Evolutionary conservation across 1,140 invertebrate species (phyloP).

Genomic region (Drosophila melanica): DNA sequence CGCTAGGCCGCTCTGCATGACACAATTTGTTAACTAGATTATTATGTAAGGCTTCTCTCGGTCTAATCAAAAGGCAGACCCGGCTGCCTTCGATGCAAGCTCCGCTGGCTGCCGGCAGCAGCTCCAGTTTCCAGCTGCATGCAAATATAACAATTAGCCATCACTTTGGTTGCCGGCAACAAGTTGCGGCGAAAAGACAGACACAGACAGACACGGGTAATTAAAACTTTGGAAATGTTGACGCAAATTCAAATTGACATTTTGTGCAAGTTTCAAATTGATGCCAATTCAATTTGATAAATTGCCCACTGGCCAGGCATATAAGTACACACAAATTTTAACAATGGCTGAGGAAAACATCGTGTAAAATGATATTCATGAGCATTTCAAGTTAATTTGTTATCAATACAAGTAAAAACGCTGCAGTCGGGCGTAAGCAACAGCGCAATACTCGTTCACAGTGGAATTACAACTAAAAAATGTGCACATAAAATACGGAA

Average conservation of each 20-base stretch:
- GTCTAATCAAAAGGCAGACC: slow-evolving; percentile 63
- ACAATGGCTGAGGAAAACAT: neutral
- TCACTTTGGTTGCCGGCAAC: slow-evolving; percentile 68
- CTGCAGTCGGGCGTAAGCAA: too few species aligned
- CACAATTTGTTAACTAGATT: slow-evolving; percentile 81
- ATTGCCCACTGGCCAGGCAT: neutral
- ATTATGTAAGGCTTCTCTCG: slow-evolving; percentile 67
- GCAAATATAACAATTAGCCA: slow-evolving; percentile 79
- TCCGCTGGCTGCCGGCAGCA: neutral
- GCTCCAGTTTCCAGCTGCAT: slow-evolving; percentile 33
- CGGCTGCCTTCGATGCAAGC: too few species aligned
- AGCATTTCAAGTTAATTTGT: too few species aligned
- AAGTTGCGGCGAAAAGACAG: slow-evolving; percentile 32
- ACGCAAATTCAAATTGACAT: slow-evolving; percentile 68
- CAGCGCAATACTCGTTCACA: too few species aligned
- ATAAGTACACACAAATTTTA: slow-evolving; percentile 5
- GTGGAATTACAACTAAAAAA: too few species aligned
- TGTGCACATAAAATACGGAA: too few species aligned
- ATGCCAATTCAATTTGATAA: slow-evolving; percentile 37
- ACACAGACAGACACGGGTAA: slow-evolving; percentile 42
- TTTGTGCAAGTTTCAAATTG: slow-evolving; percentile 47
- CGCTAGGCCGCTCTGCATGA: slow-evolving; percentile 66
- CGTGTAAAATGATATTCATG: too few species aligned
- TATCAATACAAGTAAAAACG: too few species aligned
- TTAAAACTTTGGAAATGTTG: slow-evolving; percentile 66